Percentiles rank a stretch among this genome's conserved stretches.
These are phyloP conservation scores for Temnothorax rugatulus DNA, from an alignment of 2,888 invertebrate genomes.

Conservation along the genomic window DNA sequence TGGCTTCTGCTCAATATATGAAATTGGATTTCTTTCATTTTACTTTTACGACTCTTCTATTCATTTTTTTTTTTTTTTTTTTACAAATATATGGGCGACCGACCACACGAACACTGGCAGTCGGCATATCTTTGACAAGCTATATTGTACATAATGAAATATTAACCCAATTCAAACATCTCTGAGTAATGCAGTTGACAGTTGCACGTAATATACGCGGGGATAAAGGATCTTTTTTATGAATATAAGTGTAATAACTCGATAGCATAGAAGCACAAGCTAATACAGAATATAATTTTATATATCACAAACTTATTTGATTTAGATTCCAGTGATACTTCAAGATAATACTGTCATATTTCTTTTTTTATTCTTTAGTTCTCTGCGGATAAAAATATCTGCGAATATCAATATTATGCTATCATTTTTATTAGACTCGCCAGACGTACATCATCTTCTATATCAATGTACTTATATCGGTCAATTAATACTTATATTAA, in stretches of 20 bases:
- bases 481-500: neutral
- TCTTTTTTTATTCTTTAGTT: neutral
- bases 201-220: neutral
- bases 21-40: constrained; percentile 7
- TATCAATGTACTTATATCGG: neutral
- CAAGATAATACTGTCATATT: neutral
- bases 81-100: neutral
- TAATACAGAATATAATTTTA: neutral
- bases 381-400: neutral
- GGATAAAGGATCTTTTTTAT: neutral
- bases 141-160: constrained; percentile 1
- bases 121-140: neutral
- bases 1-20: neutral
- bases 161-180: constrained; percentile 4
- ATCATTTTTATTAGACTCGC: neutral
- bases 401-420: neutral
- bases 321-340: neutral
- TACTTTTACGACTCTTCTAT: neutral
- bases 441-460: neutral
- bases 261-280: neutral
- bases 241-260: neutral
- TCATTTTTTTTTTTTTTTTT: neutral
- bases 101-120: neutral
- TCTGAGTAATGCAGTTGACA: neutral
- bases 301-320: neutral